A percentile compares a stretch with the other conserved stretches of the same genome.
Evolutionary conservation across 2,888 invertebrate genomes (phyloP).

Genomic region (Machimus atricapillus): DNA sequence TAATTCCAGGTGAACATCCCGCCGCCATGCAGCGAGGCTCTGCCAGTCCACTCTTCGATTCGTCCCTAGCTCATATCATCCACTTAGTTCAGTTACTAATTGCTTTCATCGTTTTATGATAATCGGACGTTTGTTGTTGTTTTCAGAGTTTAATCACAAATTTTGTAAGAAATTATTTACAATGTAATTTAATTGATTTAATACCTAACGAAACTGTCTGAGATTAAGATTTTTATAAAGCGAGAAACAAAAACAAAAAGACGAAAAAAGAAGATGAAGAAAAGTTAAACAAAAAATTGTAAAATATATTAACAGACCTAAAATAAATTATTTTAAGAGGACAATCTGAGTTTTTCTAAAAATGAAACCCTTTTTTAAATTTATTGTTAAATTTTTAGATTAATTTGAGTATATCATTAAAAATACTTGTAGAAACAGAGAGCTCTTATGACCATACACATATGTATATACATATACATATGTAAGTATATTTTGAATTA

Average conservation of each 20-base stretch:
- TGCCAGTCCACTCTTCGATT: slow-evolving; percentile 57
- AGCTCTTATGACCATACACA: too few species aligned
- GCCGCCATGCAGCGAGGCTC: slow-evolving; percentile 90
- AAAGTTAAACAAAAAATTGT: slow-evolving; percentile 22
- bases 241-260: background rate
- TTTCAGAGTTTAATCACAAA: slow-evolving; percentile 27
- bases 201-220: slow-evolving; percentile 26
- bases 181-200: slow-evolving; percentile 14
- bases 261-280: background rate
- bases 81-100: slow-evolving; percentile 30
- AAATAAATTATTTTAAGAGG: slow-evolving; percentile 27
- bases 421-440: too few species aligned
- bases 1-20: slow-evolving; percentile 78
- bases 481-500: too few species aligned
- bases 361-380: too few species aligned
- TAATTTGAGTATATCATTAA: too few species aligned
- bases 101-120: slow-evolving; percentile 5
- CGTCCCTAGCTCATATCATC: slow-evolving; percentile 33
- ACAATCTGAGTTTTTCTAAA: background rate
- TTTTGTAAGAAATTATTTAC: slow-evolving; percentile 22
- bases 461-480: too few species aligned
- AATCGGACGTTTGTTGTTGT: slow-evolving; percentile 24
- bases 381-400: too few species aligned
- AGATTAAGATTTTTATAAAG: slow-evolving; percentile 33
- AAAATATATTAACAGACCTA: slow-evolving; percentile 7